phyloP scores from a whole-genome alignment of 2,113 vertebrate genomes.

The Morone saxatilis region DNA sequence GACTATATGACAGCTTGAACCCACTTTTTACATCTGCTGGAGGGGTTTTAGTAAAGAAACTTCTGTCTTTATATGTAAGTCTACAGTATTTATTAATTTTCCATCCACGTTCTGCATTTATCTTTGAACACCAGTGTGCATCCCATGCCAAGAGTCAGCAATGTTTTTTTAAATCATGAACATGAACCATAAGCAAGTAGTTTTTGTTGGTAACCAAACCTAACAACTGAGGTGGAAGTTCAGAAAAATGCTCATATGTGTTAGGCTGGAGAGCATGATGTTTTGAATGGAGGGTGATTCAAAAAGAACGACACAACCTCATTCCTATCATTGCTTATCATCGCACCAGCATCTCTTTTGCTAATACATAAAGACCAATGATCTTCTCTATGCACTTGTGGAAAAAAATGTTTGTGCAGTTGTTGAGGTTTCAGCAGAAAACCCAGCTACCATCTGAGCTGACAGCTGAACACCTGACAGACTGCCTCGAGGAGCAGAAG shows the following conservation, averaged over 20 bases:
- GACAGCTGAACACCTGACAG: constrained; percentile 51
- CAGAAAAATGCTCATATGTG: too few species aligned
- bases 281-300: too few species aligned
- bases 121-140: too few species aligned
- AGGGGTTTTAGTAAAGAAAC: constrained; percentile 7
- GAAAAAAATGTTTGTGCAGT: background rate
- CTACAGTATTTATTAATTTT: too few species aligned
- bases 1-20: constrained; percentile 33
- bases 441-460: constrained; percentile 31
- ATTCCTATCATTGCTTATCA: background rate
- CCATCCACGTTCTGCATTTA: too few species aligned
- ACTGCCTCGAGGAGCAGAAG: constrained; percentile 23
- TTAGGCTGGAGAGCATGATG: too few species aligned
- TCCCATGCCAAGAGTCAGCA: too few species aligned
- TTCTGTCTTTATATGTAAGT: background rate
- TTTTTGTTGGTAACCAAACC: too few species aligned
- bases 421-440: constrained; percentile 22
- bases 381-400: constrained; percentile 1
- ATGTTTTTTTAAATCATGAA: too few species aligned
- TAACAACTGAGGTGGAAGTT: too few species aligned
- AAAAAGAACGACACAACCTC: too few species aligned
- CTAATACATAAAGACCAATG: background rate
- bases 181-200: too few species aligned
- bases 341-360: background rate
- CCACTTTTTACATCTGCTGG: constrained; percentile 7